phyloP scores from a whole-genome alignment of 2,888 invertebrate genomes.

The Tubiluchus corallicola region DNA sequence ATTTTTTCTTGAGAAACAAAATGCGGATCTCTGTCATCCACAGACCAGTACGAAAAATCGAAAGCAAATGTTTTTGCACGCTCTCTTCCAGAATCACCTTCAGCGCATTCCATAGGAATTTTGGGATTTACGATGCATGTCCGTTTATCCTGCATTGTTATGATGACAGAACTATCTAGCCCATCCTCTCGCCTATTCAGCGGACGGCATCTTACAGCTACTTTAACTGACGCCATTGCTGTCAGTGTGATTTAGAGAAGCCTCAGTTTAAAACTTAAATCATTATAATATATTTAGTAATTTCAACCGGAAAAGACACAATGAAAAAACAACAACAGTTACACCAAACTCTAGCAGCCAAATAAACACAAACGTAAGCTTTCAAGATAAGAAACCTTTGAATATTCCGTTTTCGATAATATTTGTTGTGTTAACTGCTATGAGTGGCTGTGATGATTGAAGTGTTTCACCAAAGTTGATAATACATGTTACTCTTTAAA shows the following conservation, averaged over 20 bases:
- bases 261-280: no score
- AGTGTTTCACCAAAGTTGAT: no score
- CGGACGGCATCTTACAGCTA: slow-evolving; percentile 72
- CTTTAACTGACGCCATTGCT: slow-evolving; percentile 71
- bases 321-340: no score
- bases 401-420: no score
- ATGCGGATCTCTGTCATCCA: slow-evolving; percentile 43
- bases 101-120: slow-evolving; percentile 25
- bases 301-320: no score
- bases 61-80: slow-evolving; percentile 68
- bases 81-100: slow-evolving; percentile 33
- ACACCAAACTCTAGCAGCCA: no score
- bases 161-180: slow-evolving; percentile 59
- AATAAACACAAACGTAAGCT: no score
- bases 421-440: no score
- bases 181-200: slow-evolving; percentile 71
- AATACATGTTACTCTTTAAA: no score
- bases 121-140: slow-evolving; percentile 56
- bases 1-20: slow-evolving; percentile 64
- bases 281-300: no score
- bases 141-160: slow-evolving; percentile 66
- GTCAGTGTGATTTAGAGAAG: slow-evolving; percentile 14
- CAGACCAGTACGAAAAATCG: slow-evolving; percentile 76
- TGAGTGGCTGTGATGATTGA: no score
- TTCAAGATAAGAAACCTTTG: no score